Evolutionary conservation across 2,888 invertebrate species (phyloP).

Genomic region (Melikaiella ostensackeni): DNA sequence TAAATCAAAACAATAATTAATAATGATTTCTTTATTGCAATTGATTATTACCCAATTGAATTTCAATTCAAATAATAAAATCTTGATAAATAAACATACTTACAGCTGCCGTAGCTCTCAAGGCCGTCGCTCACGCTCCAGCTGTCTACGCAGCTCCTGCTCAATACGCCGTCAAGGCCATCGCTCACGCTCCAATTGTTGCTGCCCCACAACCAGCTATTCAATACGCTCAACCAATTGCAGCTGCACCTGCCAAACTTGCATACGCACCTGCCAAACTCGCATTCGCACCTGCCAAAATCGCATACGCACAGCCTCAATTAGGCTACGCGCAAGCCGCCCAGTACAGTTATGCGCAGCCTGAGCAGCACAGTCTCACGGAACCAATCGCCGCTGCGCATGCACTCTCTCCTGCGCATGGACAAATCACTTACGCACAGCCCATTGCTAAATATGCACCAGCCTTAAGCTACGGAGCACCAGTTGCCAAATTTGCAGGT

Average conservation of each 20-base stretch:
- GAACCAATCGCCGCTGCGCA: constrained; percentile 22
- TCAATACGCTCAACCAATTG: not conserved
- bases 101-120: constrained; percentile 57
- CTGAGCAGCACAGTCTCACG: constrained; percentile 49
- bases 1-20: no score
- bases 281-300: constrained; percentile 15
- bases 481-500: constrained; percentile 51
- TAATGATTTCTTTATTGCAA: no score
- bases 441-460: constrained; percentile 43
- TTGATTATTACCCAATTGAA: no score
- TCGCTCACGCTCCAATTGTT: constrained; percentile 63
- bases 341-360: not conserved
- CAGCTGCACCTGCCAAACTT: constrained; percentile 34
- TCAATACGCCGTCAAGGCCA: constrained; percentile 51
- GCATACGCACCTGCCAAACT: constrained; percentile 6
- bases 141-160: no score
- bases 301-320: not conserved
- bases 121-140: constrained; percentile 66
- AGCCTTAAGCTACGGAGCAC: constrained; percentile 55
- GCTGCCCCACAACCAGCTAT: no score
- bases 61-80: no score
- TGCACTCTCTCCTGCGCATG: constrained; percentile 18
- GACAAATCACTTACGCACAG: constrained; percentile 1
- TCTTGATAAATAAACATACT: no score
- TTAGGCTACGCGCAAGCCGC: not conserved